Conservation (phyloP, 2,113 vertebrate genomes). For the Anolis carolinensis region DNA sequence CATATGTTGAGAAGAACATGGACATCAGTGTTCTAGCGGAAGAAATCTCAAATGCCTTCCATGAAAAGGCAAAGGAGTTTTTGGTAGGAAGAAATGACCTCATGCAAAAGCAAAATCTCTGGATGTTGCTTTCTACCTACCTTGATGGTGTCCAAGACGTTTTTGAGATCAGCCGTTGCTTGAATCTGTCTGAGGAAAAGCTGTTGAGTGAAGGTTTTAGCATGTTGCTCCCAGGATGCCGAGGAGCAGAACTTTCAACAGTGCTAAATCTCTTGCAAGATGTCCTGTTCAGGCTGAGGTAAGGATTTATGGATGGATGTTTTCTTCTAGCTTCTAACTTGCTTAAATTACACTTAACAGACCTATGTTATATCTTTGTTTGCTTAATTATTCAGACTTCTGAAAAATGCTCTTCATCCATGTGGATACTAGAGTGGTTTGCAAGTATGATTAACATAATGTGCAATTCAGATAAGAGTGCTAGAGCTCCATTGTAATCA, state of each 20-base stretch:
- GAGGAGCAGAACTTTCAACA: slow-evolving; percentile 84
- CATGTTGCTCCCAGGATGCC: slow-evolving; percentile 91
- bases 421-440: not conserved
- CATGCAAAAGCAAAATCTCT: slow-evolving; percentile 83
- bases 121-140: slow-evolving; percentile 89
- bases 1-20: slow-evolving; percentile 88
- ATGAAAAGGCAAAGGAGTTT: slow-evolving; percentile 89
- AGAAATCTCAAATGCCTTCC: slow-evolving; percentile 84
- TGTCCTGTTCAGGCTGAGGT: slow-evolving; percentile 89
- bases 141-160: slow-evolving; percentile 92
- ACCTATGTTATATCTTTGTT: not conserved
- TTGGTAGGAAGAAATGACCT: slow-evolving; percentile 88
- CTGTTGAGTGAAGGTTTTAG: slow-evolving; percentile 92
- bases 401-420: not conserved
- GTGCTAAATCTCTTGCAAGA: slow-evolving; percentile 87
- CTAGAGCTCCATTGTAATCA: not conserved
- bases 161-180: slow-evolving; percentile 86
- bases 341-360: not conserved
- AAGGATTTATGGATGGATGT: slow-evolving; percentile 39
- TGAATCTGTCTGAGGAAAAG: slow-evolving; percentile 90
- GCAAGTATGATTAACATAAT: not conserved
- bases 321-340: not conserved
- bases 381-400: not conserved
- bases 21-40: slow-evolving; percentile 85
- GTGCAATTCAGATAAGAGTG: not conserved